These are phyloP conservation scores for Eurytoma adleriae DNA, from an alignment of 2,888 invertebrate genomes.

Conservation along the genomic window DNA sequence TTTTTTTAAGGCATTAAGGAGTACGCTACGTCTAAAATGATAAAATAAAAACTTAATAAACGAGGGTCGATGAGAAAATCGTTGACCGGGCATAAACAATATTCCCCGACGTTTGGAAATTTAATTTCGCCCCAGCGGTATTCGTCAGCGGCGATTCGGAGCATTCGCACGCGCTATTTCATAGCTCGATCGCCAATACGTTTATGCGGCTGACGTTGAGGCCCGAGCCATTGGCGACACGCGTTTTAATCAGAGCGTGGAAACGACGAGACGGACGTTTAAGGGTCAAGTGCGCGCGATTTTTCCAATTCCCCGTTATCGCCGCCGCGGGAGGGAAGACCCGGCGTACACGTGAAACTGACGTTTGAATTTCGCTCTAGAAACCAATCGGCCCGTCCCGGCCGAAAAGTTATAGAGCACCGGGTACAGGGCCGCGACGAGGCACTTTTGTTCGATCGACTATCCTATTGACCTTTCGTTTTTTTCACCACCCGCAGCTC, in stretches of 20 bases:
- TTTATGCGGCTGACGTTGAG: no score
- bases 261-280: constrained; percentile 29
- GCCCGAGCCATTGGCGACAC: no score
- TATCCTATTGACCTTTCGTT: not conserved
- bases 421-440: not conserved
- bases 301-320: constrained; percentile 2
- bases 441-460: not conserved
- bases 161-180: no score
- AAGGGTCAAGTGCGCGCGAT: constrained; percentile 38
- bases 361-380: not conserved
- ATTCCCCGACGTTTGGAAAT: no score
- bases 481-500: not conserved
- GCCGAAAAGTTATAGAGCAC: constrained; percentile 22
- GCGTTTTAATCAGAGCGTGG: constrained; percentile 35
- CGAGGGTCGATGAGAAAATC: no score
- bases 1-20: no score
- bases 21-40: no score
- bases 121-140: no score
- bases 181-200: no score
- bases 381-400: constrained; percentile 15
- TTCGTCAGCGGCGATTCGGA: no score
- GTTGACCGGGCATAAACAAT: no score
- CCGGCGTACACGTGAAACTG: not conserved
- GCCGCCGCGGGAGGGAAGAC: not conserved
- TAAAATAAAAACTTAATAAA: no score